phyloP scores from a whole-genome alignment of 2,113 vertebrate genomes.

The Macrotus californicus region DNA sequence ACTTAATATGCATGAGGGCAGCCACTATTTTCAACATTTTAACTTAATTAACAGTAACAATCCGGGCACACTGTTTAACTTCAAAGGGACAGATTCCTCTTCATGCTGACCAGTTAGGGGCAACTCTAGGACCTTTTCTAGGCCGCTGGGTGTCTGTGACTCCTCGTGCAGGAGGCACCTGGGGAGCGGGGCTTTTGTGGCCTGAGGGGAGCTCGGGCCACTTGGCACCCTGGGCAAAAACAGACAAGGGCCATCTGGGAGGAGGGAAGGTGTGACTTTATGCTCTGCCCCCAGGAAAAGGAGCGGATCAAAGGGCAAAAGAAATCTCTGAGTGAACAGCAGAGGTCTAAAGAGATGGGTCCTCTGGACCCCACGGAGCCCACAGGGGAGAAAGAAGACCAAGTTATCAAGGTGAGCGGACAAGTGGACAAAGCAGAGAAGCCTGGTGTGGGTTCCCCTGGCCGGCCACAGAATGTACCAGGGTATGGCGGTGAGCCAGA shows the following conservation, averaged over 20 bases:
- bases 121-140: not conserved
- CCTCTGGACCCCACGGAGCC: accelerated
- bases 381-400: not conserved
- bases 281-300: constrained; percentile 70
- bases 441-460: accelerated
- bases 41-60: constrained; percentile 69
- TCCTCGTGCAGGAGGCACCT: accelerated
- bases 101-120: not conserved
- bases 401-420: constrained; percentile 57
- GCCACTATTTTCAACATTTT: constrained; percentile 53
- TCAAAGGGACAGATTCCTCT: not conserved
- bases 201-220: not conserved
- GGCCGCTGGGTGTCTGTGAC: not conserved
- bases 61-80: not conserved
- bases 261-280: not conserved
- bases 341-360: constrained; percentile 63
- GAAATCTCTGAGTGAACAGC: constrained; percentile 68
- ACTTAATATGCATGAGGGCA: constrained; percentile 35
- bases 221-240: not conserved
- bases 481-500: not conserved
- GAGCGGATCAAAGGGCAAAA: constrained; percentile 71
- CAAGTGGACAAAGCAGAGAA: not conserved
- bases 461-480: not conserved
- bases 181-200: not conserved
- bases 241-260: not conserved